These are phyloP conservation scores for Kryptopterus vitreolus DNA, from an alignment of 2,797 vertebrate genomes.

Conservation along the genomic window DNA sequence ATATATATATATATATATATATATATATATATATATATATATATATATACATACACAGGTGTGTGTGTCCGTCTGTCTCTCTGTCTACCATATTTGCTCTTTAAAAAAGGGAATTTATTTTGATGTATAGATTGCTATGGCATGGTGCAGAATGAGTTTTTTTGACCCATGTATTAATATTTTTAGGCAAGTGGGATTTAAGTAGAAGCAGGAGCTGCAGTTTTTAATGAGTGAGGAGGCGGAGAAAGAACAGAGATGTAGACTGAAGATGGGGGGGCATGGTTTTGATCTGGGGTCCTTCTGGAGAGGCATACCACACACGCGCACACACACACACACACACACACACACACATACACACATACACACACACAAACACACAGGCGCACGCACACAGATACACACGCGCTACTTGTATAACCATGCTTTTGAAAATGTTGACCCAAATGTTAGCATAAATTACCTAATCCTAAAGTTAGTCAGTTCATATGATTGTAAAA, in stretches of 20 bases:
- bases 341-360: constrained; percentile 37
- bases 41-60: too few species aligned
- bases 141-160: constrained; percentile 73
- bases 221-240: constrained; percentile 84
- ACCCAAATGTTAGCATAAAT: constrained; percentile 44
- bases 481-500: background rate
- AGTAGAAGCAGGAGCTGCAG: constrained; percentile 81
- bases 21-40: too few species aligned
- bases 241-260: constrained; percentile 67
- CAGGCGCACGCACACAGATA: constrained; percentile 34
- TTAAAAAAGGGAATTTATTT: constrained; percentile 63
- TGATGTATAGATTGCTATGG: constrained; percentile 75
- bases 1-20: too few species aligned
- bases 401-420: constrained; percentile 23
- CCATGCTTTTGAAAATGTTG: constrained; percentile 37
- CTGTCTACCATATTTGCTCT: constrained; percentile 69
- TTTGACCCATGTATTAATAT: constrained; percentile 81
- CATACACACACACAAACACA: constrained; percentile 31
- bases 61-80: constrained; percentile 51
- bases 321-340: constrained; percentile 44
- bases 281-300: constrained; percentile 81
- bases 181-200: constrained; percentile 85
- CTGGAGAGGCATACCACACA: constrained; percentile 66
- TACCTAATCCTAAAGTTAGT: constrained; percentile 12
- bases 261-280: constrained; percentile 70